Conservation (phyloP, 1,140 invertebrate genomes). For the Zelostemma sp. region DNA sequence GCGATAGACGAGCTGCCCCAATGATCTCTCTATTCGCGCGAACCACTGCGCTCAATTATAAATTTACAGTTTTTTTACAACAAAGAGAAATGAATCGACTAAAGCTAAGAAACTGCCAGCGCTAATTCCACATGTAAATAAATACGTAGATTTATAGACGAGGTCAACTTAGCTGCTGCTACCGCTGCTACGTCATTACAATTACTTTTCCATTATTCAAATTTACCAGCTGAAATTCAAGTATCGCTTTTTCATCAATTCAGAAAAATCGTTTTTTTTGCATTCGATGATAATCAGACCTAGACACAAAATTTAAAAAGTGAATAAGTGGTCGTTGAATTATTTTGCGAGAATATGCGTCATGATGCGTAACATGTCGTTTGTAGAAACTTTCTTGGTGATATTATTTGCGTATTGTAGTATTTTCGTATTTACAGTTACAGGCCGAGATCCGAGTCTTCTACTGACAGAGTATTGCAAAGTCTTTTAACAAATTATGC, state of each 20-base stretch:
- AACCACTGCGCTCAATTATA: slow-evolving; percentile 61
- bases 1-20: neutral
- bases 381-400: neutral
- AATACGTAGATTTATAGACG: slow-evolving; percentile 25
- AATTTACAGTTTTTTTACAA: slow-evolving; percentile 66
- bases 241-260: neutral
- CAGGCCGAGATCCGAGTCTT: neutral
- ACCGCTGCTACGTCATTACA: slow-evolving; percentile 5
- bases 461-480: neutral
- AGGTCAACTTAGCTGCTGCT: slow-evolving; percentile 10
- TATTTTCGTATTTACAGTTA: neutral
- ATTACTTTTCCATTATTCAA: neutral
- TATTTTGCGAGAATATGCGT: neutral
- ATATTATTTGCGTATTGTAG: slow-evolving; percentile 2
- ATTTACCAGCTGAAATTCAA: neutral
- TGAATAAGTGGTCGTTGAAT: neutral
- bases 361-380: neutral
- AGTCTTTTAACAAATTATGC: neutral
- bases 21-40: slow-evolving; percentile 56
- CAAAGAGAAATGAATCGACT: slow-evolving; percentile 56
- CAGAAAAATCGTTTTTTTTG: neutral
- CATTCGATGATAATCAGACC: neutral
- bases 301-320: neutral
- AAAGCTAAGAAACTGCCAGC: slow-evolving; percentile 61
- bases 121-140: slow-evolving; percentile 32